Evolutionary conservation across 2,888 invertebrate species (phyloP).

Genomic region (Callyntrura sp.): DNA sequence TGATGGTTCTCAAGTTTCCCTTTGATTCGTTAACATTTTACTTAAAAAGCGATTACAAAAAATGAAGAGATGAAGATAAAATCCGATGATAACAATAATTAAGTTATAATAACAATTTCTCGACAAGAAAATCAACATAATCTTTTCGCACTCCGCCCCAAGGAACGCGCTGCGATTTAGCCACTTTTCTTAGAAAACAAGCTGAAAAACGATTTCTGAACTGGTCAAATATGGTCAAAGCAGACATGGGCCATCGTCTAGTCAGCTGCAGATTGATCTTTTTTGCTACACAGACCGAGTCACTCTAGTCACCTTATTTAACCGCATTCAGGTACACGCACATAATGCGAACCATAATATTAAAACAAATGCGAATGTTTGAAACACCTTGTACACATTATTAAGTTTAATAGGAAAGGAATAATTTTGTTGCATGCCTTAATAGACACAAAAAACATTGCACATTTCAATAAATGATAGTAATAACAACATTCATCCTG

Average conservation of each 20-base stretch:
- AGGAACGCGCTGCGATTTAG: conserved; percentile 23
- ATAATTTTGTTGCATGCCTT: too few relatives aligned
- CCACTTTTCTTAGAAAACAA: conserved; percentile 48
- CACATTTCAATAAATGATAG: background rate
- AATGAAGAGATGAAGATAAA: background rate
- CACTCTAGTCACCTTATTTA: background rate
- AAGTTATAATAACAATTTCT: conserved; percentile 46
- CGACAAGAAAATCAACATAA: conserved; percentile 38
- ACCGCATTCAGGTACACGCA: conserved; percentile 1
- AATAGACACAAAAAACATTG: too few relatives aligned
- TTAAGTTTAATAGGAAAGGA: too few relatives aligned
- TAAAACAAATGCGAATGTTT: too few relatives aligned
- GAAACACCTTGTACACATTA: too few relatives aligned
- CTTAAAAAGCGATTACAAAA: background rate
- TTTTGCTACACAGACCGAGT: too few relatives aligned
- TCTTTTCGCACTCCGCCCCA: conserved; percentile 29
- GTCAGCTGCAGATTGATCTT: background rate
- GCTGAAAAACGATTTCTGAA: conserved; percentile 45
- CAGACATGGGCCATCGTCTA: conserved; percentile 57
- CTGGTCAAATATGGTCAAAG: conserved; percentile 70
- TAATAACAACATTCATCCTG: conserved; percentile 21
- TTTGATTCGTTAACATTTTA: background rate
- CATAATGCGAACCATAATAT: conserved; percentile 16
- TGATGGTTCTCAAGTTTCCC: too few relatives aligned
- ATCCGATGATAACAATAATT: conserved; percentile 37